Base-by-base conservation (phyloP, 1,140 invertebrate genomes). In the Heliothis virescens region DNA sequence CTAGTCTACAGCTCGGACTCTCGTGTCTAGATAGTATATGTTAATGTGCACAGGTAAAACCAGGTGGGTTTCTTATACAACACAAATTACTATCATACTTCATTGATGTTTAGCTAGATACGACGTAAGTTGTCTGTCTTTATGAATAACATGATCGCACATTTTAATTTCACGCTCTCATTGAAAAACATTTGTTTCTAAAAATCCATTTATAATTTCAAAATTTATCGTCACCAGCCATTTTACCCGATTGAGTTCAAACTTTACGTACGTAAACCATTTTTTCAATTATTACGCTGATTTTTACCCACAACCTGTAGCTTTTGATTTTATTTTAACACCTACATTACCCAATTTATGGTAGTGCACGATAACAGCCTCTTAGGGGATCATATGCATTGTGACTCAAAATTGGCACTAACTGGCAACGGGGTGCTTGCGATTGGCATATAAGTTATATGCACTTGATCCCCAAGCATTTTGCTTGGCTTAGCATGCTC, bases 1-100 rank as follows among this genome's bases (percentile, higher is more conserved):
- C 60, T 83, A 79, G 76, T 76, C 85, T 63, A 71, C 85, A 84
- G 85, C 84, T 52, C 82, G 82, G 84, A 73, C 71, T 74, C 60
- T 79, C 63, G 41, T 50, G 41, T 41, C 18, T 50, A 29, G 26
- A 21, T 75, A 65, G n/a, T 55, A 41, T 52, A 16, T 53, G 16
- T n/a, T 84, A 82, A 73, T 55, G 65, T 71, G 21, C 52, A 79
- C 82, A 86, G 85, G 83, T 84, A 86, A 86, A 57, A 18, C 55
- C 76, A 86, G 85, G 85, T 86, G 85, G 85, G 85, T 81, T 21
- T 41, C 26, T 79, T 60, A 55, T 53, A 55, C 62, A 47, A 63
- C 34, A 52, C 5, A 71, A 53, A 71, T 52, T n/a, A 11, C 16
- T 16, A 16, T 41, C 60, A 65, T 80, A 34, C 34, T 41, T 41